Evolutionary conservation across 2,888 invertebrate species (phyloP).

Genomic region (Sphecodes monilicornis): DNA sequence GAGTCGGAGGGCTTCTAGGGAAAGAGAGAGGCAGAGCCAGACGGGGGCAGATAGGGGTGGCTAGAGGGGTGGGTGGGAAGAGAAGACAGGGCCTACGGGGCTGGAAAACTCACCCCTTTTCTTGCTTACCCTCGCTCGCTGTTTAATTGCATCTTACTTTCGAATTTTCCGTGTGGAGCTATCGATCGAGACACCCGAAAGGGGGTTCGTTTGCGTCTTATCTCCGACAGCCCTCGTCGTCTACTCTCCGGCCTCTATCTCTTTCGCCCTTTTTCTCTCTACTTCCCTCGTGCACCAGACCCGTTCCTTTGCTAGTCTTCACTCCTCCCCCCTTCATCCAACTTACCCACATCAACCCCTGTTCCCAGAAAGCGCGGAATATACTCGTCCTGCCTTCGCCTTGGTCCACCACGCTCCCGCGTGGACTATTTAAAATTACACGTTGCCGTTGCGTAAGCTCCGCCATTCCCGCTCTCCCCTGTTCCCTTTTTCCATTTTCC

Average conservation of each 20-base stretch:
- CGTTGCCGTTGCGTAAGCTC: conserved; percentile 66
- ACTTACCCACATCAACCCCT: conserved; percentile 72
- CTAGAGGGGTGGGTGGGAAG: conserved; percentile 34
- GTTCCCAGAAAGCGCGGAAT: conserved; percentile 69
- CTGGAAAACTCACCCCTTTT: conserved; percentile 85
- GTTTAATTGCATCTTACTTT: conserved; percentile 85
- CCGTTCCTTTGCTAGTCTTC: conserved; percentile 61
- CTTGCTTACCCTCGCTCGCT: conserved; percentile 84
- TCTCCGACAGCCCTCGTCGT: conserved; percentile 82
- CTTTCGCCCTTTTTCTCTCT: conserved; percentile 68
- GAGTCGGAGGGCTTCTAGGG: conserved; percentile 68
- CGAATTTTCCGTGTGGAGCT: conserved; percentile 85
- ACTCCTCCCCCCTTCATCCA: conserved; percentile 62
- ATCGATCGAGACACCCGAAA: conserved; percentile 83
- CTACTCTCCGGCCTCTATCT: conserved; percentile 71
- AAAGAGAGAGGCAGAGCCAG: conserved; percentile 59
- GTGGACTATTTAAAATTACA: conserved; percentile 83
- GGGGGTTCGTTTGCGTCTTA: conserved; percentile 84
- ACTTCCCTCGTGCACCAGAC: conserved; percentile 60
- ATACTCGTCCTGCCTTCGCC: conserved; percentile 49
- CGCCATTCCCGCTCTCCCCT: conserved; percentile 12
- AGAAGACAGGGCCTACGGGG: conserved; percentile 73
- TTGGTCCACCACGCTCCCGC: conserved; percentile 74
- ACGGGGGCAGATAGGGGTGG: conserved; percentile 32
- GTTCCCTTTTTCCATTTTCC: conserved; percentile 2